Conservation (phyloP, 1,140 invertebrate species). For the Scaptomyza graminum region DNA sequence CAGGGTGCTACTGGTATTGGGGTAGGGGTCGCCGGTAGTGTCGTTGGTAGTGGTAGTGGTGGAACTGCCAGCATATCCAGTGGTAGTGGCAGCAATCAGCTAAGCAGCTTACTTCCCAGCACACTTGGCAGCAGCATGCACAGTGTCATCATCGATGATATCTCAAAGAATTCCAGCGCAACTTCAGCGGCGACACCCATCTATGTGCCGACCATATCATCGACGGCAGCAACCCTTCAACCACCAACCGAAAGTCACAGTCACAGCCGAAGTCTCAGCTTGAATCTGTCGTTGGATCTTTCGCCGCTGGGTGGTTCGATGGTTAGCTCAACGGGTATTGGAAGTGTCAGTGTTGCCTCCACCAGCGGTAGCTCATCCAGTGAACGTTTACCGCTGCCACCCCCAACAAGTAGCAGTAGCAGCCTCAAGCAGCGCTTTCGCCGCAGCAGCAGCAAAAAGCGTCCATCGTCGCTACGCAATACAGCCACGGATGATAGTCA, state of each 20-base stretch:
- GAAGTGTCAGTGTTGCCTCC: constrained; percentile 34
- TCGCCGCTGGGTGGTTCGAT: constrained; percentile 25
- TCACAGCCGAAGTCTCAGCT: constrained; percentile 44
- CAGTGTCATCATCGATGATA: constrained; percentile 79
- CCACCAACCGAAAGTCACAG: constrained; percentile 35
- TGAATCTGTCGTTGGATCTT: constrained; percentile 56
- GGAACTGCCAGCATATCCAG: constrained; percentile 12
- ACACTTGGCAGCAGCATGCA: constrained; percentile 63
- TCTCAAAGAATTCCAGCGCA: constrained; percentile 71
- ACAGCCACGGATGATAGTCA: constrained; percentile 30
- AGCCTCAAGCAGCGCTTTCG: constrained; percentile 80
- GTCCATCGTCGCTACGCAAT: constrained; percentile 21
- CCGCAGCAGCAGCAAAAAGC: constrained; percentile 75
- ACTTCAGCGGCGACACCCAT: constrained; percentile 68
- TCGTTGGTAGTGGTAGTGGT: constrained; percentile 32
- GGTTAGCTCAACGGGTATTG: constrained; percentile 22
- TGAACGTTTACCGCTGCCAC: constrained; percentile 55
- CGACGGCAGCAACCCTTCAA: constrained; percentile 56
- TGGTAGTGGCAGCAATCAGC: constrained; percentile 35
- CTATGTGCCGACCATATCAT: constrained; percentile 77
- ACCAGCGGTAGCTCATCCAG: constrained; percentile 67
- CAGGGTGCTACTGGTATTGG: constrained; percentile 19
- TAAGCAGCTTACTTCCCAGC: constrained; percentile 30
- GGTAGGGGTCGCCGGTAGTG: not conserved
- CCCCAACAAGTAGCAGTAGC: constrained; percentile 20